Base-by-base conservation (phyloP, 2,888 invertebrate genomes). In the Pyrrhosoma nymphula region DNA sequence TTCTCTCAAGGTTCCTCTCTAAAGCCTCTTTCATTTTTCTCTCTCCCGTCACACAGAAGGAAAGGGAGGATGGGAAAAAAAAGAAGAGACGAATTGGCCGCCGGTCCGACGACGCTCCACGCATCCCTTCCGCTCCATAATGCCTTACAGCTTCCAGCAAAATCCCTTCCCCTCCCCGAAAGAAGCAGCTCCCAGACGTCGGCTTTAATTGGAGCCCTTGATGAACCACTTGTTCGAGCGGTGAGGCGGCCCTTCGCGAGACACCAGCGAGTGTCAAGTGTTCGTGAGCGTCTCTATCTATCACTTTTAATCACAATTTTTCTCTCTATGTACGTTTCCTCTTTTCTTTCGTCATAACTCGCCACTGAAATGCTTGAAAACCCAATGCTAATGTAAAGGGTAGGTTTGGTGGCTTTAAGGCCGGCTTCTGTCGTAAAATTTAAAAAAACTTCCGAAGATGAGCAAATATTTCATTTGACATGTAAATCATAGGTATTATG, bases 191-290 rank as follows among this genome's bases (percentile, higher is more conserved):
- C n/a, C 35, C 82, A 82, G 30, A 35, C 30, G 30, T 23, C 16
- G 30, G 35, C 12, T 82, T 82, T 82, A 82, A 82, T 82, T 82
- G 82, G 35, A 14, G 16, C 35, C n/a, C 82, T 35, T 82, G 82
- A 35, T 35, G 82, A 82, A 35, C 82, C 82, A 82, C 82, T 82
- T 82, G 82, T 82, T 82, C 35, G 82, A 82, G 82, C 75, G 20
- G 75, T 0, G 82, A 14, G 82, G 82, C 4, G 16, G 16, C 1
- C 47, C 47, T 47, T 8, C 2, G 47, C 30, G 18, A 30, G 35
- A 60, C 60, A 60, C 60, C 16, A 60, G 30, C 30, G 35, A 26
- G 23, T 10, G 23, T 69, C 69, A n/a, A 69, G 69, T 10, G 69
- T 4, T 3, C 23, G 4, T 3, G n/a, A 69, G 69, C 69, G 69